These are phyloP conservation scores for Sialis lutaria DNA, from an alignment of 2,888 invertebrate genomes.

Conservation along the genomic window DNA sequence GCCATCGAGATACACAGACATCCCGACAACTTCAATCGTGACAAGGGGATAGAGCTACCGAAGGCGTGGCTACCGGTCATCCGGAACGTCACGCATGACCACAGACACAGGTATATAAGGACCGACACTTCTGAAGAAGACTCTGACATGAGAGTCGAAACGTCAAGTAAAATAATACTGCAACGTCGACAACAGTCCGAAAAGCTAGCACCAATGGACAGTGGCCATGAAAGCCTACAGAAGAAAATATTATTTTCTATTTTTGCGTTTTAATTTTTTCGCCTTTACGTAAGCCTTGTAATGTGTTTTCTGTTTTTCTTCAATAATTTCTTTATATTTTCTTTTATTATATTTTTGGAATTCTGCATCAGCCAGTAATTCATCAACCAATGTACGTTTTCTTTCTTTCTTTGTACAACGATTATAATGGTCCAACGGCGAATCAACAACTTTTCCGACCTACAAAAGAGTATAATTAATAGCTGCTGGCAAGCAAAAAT, in stretches of 20 bases:
- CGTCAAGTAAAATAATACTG: too few species aligned
- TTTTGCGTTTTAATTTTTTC: conserved; percentile 55
- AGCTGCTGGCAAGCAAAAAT: conserved; percentile 1
- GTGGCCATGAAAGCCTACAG: too few species aligned
- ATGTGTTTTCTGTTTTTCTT: conserved; percentile 47
- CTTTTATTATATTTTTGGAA: conserved; percentile 66
- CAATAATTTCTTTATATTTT: conserved; percentile 61
- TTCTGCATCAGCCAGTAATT: conserved; percentile 76
- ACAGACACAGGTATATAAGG: too few species aligned
- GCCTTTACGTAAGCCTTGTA: conserved; percentile 48
- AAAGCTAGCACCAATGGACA: too few species aligned
- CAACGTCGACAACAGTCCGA: too few species aligned
- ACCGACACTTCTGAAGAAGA: too few species aligned
- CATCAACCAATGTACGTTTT: conserved; percentile 83
- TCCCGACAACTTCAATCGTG: too few species aligned
- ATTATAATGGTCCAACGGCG: conserved; percentile 72
- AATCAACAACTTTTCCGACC: conserved; percentile 69
- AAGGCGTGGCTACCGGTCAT: too few species aligned
- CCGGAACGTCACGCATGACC: too few species aligned
- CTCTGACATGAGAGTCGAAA: too few species aligned
- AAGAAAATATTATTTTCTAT: conserved; percentile 27
- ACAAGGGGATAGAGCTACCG: too few species aligned
- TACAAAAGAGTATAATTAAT: conserved; percentile 20
- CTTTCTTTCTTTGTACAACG: conserved; percentile 72
- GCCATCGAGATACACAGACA: too few species aligned